These are phyloP conservation scores for Polypterus senegalus DNA, from an alignment of 2,113 vertebrate genomes.

Conservation along the genomic window DNA sequence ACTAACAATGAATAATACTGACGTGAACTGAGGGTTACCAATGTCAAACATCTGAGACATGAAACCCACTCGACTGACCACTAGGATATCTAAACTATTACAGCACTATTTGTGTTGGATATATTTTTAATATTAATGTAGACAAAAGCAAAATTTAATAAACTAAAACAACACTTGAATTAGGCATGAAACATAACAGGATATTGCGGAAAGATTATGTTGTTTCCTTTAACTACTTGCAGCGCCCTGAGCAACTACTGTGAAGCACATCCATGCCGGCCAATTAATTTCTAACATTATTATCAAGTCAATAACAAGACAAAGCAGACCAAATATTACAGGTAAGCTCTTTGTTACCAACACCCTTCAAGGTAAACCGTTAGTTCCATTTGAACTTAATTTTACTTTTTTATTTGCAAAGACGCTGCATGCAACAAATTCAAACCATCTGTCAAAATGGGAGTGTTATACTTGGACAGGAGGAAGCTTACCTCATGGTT, in stretches of 20 bases:
- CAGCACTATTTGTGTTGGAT: constrained; percentile 70
- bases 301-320: too few relatives aligned
- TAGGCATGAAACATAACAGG: constrained; percentile 92
- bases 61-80: constrained; percentile 65
- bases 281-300: too few relatives aligned
- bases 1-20: constrained; percentile 29
- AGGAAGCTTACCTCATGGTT: constrained; percentile 62
- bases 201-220: constrained; percentile 94
- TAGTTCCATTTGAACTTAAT: too few relatives aligned
- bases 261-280: constrained; percentile 23
- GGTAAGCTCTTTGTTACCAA: too few relatives aligned
- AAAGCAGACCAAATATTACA: too few relatives aligned
- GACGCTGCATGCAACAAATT: constrained; percentile 49
- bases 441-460: constrained; percentile 59
- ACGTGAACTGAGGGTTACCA: constrained; percentile 29
- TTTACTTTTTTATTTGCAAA: constrained; percentile 45
- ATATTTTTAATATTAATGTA: constrained; percentile 84
- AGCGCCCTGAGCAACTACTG: constrained; percentile 35
- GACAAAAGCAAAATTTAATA: constrained; percentile 79
- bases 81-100: constrained; percentile 62
- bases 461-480: constrained; percentile 66
- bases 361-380: too few relatives aligned
- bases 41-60: constrained; percentile 62
- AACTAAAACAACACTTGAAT: constrained; percentile 83
- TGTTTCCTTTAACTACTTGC: constrained; percentile 69